Base-by-base conservation (phyloP, 2,888 invertebrate genomes). In the Odontothrips loti region DNA sequence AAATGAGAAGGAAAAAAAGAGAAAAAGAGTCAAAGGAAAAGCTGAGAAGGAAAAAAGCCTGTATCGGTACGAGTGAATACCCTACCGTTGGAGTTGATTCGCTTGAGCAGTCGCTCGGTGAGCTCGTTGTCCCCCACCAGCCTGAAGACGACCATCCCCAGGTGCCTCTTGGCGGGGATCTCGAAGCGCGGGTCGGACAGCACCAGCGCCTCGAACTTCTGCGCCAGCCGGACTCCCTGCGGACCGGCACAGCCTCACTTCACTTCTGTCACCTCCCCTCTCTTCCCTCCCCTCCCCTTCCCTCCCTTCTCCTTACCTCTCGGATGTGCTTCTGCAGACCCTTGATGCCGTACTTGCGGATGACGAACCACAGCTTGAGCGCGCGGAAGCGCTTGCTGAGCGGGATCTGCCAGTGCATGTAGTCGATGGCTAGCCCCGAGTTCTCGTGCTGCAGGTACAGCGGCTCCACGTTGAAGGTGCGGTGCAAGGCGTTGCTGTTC, bases 391-490 rank as follows among this genome's bases (percentile, higher is more conserved):
- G 91, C 86, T 96, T 96, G 85, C 98, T 98, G 80, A 99, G 87
- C 0, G 97, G 96, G 81, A 98, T 97, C 88, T 98, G 98, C 98
- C 98, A 98, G 86, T 98, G 98, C 96, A 96, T 86, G 20, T 89
- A 89, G 84, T 82, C 82, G 79, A 84, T 82, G 82, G 63, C 29
- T 47, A 48, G 81, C 93, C 98, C 98, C 85, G 98, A 96, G 88
- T 99, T 98, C 88, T 99, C 98, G 85, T 99, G 99, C 85, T 97
- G 94, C 82, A 99, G 89, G 86, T 99, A 99, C 2, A 99, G 90
- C 0, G 99, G 99, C 85, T 99, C 97, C 1, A 99, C 99, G 85
- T 98, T 98, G 88, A 99, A 99, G 0, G 99, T 98, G 83, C 96
- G 91, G 86, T 99, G 98, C 1, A 99, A 91, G 10, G 96, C 93